Evolutionary conservation across 2,888 invertebrate genomes (phyloP), one percentile per base, ranked within the genome.

Genomic region (Andrena flavipes): DNA sequence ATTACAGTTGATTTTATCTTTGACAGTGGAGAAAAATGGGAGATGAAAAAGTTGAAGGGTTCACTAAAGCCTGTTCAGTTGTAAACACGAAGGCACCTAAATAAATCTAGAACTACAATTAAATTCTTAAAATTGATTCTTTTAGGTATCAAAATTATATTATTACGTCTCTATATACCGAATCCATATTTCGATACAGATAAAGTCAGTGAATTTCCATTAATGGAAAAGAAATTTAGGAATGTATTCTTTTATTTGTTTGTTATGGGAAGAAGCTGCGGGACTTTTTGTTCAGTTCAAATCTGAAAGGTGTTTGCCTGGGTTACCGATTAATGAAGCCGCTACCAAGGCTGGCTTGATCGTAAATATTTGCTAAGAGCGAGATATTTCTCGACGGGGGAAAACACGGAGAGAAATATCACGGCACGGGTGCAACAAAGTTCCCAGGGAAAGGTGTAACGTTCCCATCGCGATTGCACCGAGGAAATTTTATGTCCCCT

Each of bases 401-500:
- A 13, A 51, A 67, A 48, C 48, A 26, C 16, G n/a, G 49, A 20
- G 29, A 42, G 65, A 62, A 23, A 26, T 72, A 30, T 72, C 30
- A 20, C 35, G 20, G 54, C 26, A 62, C 42, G 23, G 10, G 29
- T 5, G n/a, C 33, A 20, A 23, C 54, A 26, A 68, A 69, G 51
- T 29, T 69, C 23, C 29, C 42, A 29, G 51, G 49, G 42, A 71
- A 70, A 54, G 62, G 54, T 60, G 20, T 30, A 73, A 51, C 30
- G 56, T 56, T 67, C 54, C 54, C 29, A 49, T 63, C 23, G 60
- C 71, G 64, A 80, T 76, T 67, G 68, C 56, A 26, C n/a, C 29
- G 1, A n/a, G 10, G 54, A 59, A 73, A 63, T 82, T 82, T 78
- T 82, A 78, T 67, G 67, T 26, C 35, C 67, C 59, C 16, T 10